These are phyloP conservation scores for Microcebus jonahi DNA, from an alignment of 2,113 vertebrate genomes.

Conservation along the genomic window DNA sequence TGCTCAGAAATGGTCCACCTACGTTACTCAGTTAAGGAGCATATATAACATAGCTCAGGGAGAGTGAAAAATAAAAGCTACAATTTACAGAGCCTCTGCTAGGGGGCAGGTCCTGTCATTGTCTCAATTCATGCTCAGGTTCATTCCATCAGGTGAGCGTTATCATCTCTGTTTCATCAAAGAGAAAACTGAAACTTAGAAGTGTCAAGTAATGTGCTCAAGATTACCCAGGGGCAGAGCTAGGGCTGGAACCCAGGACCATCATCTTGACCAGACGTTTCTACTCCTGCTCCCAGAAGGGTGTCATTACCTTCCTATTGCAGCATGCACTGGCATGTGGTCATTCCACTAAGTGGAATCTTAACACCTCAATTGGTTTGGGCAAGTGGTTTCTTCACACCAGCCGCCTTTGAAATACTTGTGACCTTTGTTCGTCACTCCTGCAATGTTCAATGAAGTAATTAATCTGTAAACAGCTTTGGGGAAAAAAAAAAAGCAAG, in stretches of 20 bases:
- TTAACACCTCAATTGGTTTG: neutral
- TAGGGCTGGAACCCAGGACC: neutral
- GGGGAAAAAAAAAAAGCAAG: neutral
- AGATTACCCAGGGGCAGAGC: neutral
- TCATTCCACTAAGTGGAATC: neutral
- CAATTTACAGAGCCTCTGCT: neutral
- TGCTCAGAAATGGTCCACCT: neutral
- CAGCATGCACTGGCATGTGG: no score
- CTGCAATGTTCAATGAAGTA: slow-evolving; percentile 42
- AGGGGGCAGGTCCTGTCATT: neutral
- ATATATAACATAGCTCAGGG: neutral
- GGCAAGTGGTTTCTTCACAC: neutral
- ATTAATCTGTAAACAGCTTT: slow-evolving; percentile 44
- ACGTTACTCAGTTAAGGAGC: neutral
- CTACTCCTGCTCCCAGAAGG: neutral
- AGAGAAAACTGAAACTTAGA: neutral
- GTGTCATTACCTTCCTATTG: neutral
- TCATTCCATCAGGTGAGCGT: neutral
- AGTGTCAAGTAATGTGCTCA: neutral
- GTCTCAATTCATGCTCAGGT: neutral
- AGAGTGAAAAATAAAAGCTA: neutral
- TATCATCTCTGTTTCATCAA: neutral
- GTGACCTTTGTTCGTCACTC: neutral
- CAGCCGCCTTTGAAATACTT: neutral
- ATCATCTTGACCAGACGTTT: neutral